These are phyloP conservation scores for Umimayanthus kanabou DNA, from an alignment of 92 coral and sea anemone species.

Conservation along the genomic window DNA sequence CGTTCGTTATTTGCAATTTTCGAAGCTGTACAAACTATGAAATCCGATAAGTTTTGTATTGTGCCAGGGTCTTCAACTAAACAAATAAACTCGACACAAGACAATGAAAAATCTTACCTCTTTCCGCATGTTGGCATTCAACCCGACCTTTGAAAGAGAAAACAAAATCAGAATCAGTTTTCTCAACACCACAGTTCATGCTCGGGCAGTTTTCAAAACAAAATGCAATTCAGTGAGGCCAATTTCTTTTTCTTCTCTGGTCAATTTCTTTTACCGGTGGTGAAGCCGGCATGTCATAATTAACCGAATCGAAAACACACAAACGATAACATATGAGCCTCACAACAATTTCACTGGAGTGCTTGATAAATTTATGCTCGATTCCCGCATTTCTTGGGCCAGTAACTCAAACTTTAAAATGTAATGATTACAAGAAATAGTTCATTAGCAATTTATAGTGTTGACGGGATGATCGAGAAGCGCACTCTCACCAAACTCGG, in stretches of 20 bases:
- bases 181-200: not conserved
- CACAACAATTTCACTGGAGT: not conserved
- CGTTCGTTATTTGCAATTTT: slow-evolving; percentile 5
- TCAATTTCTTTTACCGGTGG: not conserved
- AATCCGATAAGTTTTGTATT: slow-evolving; percentile 60
- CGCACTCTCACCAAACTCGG: slow-evolving; percentile 30
- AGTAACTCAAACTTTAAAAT: slow-evolving; percentile 28
- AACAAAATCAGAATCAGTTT: slow-evolving; percentile 9
- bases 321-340: not conserved
- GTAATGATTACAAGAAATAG: slow-evolving; percentile 39
- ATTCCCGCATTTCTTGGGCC: slow-evolving; percentile 10
- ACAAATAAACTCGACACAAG: slow-evolving; percentile 55
- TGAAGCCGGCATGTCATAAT: slow-evolving; percentile 2
- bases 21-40: slow-evolving; percentile 51
- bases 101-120: slow-evolving; percentile 64
- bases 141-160: slow-evolving; percentile 76
- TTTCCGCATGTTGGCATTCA: slow-evolving; percentile 68
- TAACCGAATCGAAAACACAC: not conserved
- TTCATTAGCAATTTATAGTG: slow-evolving; percentile 38
- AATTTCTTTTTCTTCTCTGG: not conserved
- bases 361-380: not conserved
- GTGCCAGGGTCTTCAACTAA: slow-evolving; percentile 54
- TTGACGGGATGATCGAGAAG: slow-evolving; percentile 30
- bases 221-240: not conserved
- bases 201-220: slow-evolving; percentile 19